Conservation (phyloP, 2,888 invertebrate species). For the Brenthis hecate region DNA sequence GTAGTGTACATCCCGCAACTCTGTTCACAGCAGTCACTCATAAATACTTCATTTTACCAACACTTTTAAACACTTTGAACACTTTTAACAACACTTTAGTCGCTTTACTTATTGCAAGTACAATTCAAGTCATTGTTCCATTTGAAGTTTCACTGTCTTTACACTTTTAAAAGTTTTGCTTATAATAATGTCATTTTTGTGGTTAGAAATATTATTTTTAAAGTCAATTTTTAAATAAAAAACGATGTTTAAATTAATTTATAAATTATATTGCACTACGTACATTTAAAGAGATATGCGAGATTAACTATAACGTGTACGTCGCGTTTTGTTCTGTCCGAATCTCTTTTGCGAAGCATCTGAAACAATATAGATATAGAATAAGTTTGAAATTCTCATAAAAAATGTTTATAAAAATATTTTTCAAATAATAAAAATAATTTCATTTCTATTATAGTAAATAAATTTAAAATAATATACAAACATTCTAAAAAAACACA, state of each 20-base stretch:
- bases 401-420: background rate
- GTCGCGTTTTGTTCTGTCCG: conserved; percentile 40
- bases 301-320: conserved; percentile 47
- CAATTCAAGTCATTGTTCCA: conserved; percentile 12
- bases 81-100: conserved; percentile 25
- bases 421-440: no score
- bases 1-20: conserved; percentile 79
- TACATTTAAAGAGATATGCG: conserved; percentile 46
- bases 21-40: conserved; percentile 73
- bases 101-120: background rate
- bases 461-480: no score
- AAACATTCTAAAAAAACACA: no score
- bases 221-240: conserved; percentile 10
- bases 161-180: conserved; percentile 32
- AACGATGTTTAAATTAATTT: conserved; percentile 7
- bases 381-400: background rate
- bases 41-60: conserved; percentile 61
- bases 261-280: conserved; percentile 59
- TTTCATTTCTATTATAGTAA: no score
- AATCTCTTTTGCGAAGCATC: conserved; percentile 49
- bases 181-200: conserved; percentile 5
- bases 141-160: background rate
- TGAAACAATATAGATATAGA: conserved; percentile 50
- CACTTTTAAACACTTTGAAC: conserved; percentile 32
- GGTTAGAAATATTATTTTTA: background rate